Conservation (phyloP, 1,140 invertebrate genomes). For the Drosophila pachea region DNA sequence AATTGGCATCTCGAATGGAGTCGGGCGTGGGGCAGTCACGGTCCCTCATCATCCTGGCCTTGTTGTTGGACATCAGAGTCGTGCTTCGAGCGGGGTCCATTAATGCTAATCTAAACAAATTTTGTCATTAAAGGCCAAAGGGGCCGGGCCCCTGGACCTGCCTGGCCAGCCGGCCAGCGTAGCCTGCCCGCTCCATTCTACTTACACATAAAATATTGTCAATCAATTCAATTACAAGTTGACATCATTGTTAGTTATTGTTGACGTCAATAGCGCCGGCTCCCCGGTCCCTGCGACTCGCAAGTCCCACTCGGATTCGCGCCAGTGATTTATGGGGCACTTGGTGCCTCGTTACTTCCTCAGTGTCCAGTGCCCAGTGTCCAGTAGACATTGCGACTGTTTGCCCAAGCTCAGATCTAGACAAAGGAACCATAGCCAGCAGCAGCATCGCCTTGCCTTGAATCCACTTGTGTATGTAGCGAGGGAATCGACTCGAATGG, state of each 20-base stretch:
- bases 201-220: constrained; percentile 77
- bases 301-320: constrained; percentile 18
- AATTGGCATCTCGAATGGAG: background rate
- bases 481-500: too few relatives aligned
- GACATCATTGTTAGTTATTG: constrained; percentile 78
- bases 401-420: too few relatives aligned
- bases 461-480: too few relatives aligned
- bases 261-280: constrained; percentile 70
- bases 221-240: constrained; percentile 79
- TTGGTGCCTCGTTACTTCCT: constrained; percentile 32
- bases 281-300: background rate
- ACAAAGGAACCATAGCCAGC: too few relatives aligned
- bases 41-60: constrained; percentile 15
- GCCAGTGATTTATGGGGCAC: constrained; percentile 39
- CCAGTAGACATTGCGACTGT: background rate
- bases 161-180: too few relatives aligned
- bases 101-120: constrained; percentile 79
- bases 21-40: background rate
- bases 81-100: constrained; percentile 34
- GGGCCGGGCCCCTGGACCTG: constrained; percentile 15
- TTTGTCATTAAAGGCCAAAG: constrained; percentile 64
- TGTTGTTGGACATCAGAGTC: constrained; percentile 19
- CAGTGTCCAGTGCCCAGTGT: constrained; percentile 12
- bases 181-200: constrained; percentile 27
- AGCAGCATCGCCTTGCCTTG: too few relatives aligned